Evolutionary conservation across 2,113 vertebrate genomes (phyloP).

Genomic region (Laterallus jamaicensis): DNA sequence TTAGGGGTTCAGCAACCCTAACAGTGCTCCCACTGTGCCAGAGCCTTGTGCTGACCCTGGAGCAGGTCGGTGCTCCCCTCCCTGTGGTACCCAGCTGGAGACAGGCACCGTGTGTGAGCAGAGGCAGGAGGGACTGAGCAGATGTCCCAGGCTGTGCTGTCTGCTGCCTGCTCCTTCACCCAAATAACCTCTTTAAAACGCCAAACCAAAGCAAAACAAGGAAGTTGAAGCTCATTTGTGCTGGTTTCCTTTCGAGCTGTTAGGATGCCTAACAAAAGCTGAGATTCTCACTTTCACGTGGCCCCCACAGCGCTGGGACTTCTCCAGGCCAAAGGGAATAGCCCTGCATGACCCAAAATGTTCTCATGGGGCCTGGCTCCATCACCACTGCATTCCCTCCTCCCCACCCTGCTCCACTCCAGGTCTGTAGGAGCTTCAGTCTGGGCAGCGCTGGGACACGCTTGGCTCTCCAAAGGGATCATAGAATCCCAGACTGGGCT

Average conservation of each 20-base stretch:
- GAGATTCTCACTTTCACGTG: background rate
- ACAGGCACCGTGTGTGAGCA: background rate
- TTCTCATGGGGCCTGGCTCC: background rate
- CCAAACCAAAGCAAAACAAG: background rate
- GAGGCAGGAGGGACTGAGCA: background rate
- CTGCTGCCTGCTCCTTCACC: background rate
- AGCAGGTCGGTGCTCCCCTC: background rate
- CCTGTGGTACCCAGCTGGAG: rapidly evolving
- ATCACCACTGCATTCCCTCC: background rate
- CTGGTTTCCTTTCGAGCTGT: background rate
- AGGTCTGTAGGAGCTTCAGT: no score
- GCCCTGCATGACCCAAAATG: background rate
- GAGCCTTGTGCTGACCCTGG: background rate
- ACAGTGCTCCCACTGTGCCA: rapidly evolving
- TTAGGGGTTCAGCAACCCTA: no score
- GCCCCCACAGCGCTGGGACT: rapidly evolving
- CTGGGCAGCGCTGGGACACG: no score
- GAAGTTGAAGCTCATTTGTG: background rate
- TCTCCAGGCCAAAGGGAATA: background rate
- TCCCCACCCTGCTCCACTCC: no score
- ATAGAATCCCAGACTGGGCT: no score
- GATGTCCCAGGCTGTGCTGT: background rate
- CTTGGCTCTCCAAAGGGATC: no score
- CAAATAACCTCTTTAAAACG: background rate
- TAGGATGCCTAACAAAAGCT: rapidly evolving